Percentiles rank a stretch among this genome's conserved stretches.
These are phyloP conservation scores for Telmatochromis sp. DNA, from an alignment of 2,113 vertebrate genomes.

Conservation along the genomic window DNA sequence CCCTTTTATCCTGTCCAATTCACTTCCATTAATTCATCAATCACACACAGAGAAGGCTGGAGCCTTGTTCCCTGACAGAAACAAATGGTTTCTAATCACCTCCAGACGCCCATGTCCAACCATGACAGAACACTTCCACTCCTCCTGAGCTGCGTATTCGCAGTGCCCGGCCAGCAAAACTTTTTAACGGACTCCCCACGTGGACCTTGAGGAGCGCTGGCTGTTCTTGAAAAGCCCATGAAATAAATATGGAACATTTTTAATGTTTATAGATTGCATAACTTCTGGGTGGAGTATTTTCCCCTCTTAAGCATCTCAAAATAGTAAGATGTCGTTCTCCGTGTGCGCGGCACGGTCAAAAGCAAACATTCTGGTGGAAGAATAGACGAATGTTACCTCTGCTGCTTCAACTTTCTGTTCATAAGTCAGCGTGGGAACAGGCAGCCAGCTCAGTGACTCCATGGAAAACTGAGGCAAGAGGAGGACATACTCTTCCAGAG, in stretches of 20 bases:
- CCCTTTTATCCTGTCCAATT: conserved; percentile 37
- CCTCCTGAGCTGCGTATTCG: neutral
- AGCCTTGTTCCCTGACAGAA: conserved; percentile 64
- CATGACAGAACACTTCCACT: conserved; percentile 62
- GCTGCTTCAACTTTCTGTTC: conserved; percentile 7
- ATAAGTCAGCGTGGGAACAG: conserved; percentile 46
- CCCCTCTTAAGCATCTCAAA: conserved; percentile 31
- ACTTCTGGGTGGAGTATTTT: conserved; percentile 48
- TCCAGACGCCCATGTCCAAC: conserved; percentile 59
- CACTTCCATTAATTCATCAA: conserved; percentile 58
- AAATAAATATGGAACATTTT: conserved; percentile 42
- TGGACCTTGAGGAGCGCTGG: neutral
- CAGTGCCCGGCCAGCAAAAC: conserved; percentile 1
- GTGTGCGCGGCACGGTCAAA: conserved; percentile 35
- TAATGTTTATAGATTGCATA: conserved; percentile 48
- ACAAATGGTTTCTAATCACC: conserved; percentile 67
- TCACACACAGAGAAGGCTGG: conserved; percentile 42
- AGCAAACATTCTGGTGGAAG: conserved; percentile 41
- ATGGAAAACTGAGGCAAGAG: conserved; percentile 42
- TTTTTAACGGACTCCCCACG: conserved; percentile 23
- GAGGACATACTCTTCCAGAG: neutral
- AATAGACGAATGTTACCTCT: conserved; percentile 14
- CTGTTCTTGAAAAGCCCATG: conserved; percentile 27
- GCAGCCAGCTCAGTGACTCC: conserved; percentile 27
- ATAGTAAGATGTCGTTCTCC: conserved; percentile 37